Percentiles rank a stretch among this genome's conserved stretches.
phyloP scores from a whole-genome alignment of 2,888 invertebrate species.

The Pandemis corylana region DNA sequence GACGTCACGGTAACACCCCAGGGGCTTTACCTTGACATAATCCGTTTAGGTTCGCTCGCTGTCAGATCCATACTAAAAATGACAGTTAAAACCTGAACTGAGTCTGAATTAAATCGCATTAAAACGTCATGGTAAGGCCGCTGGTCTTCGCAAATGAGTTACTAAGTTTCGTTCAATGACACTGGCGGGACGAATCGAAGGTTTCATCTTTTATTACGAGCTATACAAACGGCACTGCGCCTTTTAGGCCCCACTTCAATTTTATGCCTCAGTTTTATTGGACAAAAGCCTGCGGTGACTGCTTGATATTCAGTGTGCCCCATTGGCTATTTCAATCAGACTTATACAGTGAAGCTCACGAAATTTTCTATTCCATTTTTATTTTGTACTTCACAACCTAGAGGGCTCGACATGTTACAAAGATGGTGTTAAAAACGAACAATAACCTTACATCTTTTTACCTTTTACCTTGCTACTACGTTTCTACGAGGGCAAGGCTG shows the following conservation, averaged over 20 bases:
- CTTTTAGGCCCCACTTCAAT: conserved; percentile 20
- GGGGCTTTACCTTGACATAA: too few relatives aligned
- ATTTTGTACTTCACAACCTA: neutral
- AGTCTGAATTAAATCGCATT: too few relatives aligned
- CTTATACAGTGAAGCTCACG: conserved; percentile 5
- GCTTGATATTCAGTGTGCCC: conserved; percentile 26
- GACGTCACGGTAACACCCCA: too few relatives aligned
- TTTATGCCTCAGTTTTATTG: conserved; percentile 26
- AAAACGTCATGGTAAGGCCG: neutral
- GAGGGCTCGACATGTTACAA: too few relatives aligned
- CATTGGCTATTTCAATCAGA: conserved; percentile 25
- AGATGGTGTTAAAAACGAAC: too few relatives aligned
- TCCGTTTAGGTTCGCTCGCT: too few relatives aligned
- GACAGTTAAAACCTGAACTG: too few relatives aligned
- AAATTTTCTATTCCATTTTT: neutral
- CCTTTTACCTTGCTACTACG: too few relatives aligned
- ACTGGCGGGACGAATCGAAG: neutral
- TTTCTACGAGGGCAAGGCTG: too few relatives aligned
- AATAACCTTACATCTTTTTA: too few relatives aligned
- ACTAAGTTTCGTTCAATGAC: neutral
- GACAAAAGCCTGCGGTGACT: conserved; percentile 22
- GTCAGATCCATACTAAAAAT: too few relatives aligned
- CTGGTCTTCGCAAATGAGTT: neutral
- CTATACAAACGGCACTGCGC: conserved; percentile 20
- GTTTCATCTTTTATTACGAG: conserved; percentile 9